phyloP scores from a whole-genome alignment of 53 echinoderm and acorn worm species.

The Patiria pectinifera region DNA sequence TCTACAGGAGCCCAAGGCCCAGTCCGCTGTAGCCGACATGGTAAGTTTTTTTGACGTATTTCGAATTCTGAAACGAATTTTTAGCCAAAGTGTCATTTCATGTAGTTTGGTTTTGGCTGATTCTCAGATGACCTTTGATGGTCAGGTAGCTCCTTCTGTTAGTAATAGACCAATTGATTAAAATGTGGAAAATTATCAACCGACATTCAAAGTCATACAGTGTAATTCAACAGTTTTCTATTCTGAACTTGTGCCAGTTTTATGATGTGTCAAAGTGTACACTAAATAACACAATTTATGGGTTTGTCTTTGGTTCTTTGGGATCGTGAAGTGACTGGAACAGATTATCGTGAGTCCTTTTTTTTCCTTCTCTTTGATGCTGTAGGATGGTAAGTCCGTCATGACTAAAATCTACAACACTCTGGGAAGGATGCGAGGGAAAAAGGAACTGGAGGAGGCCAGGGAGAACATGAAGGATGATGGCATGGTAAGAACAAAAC shows the following conservation, averaged over 20 bases:
- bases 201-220: too few species aligned
- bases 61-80: background rate
- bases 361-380: slow-evolving; percentile 1
- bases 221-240: too few species aligned
- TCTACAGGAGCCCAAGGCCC: slow-evolving; percentile 88
- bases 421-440: slow-evolving; percentile 91
- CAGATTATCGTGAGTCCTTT: background rate
- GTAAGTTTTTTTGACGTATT: slow-evolving; percentile 56
- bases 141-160: too few species aligned
- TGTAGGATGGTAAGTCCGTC: slow-evolving; percentile 95
- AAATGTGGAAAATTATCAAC: too few species aligned
- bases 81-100: too few species aligned
- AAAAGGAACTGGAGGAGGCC: slow-evolving; percentile 74
- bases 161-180: too few species aligned
- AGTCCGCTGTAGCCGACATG: slow-evolving; percentile 86
- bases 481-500: slow-evolving; percentile 28
- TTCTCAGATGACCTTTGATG: too few species aligned
- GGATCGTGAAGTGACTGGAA: too few species aligned
- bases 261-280: too few species aligned
- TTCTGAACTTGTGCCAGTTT: too few species aligned
- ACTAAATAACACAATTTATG: too few species aligned
- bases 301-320: too few species aligned
- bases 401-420: slow-evolving; percentile 99
- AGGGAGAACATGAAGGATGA: slow-evolving; percentile 55
- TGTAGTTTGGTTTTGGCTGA: background rate